Evolutionary conservation across 2,797 vertebrate species (phyloP).

Genomic region (Clarias platycephalus): DNA sequence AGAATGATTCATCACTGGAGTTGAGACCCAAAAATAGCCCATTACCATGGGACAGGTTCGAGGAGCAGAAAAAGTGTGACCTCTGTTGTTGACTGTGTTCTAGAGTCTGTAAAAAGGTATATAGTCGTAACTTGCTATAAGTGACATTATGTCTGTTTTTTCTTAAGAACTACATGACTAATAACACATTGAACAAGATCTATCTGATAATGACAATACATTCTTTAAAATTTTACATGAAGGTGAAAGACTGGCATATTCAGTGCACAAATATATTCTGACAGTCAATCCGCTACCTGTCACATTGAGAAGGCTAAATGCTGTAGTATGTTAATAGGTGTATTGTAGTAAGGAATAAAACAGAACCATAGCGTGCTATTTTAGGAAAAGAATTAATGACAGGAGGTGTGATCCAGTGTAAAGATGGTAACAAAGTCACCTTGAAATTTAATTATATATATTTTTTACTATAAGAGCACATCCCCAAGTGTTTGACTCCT

Average conservation of each 20-base stretch:
- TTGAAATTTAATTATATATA: neutral
- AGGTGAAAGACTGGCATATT: neutral
- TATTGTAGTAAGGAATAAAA: neutral
- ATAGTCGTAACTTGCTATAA: neutral
- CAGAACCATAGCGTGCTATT: neutral
- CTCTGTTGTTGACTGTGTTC: neutral
- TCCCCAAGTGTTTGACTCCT: neutral
- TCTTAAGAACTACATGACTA: neutral
- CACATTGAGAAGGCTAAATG: neutral
- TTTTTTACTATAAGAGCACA: neutral
- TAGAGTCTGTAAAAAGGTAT: neutral
- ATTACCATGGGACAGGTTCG: neutral
- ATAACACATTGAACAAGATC: neutral
- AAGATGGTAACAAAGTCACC: neutral
- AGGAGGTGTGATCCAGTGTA: neutral
- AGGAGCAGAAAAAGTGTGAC: neutral
- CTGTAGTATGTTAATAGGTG: neutral
- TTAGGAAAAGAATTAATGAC: neutral
- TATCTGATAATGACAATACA: too few relatives aligned
- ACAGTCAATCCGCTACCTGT: neutral
- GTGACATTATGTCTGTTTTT: neutral
- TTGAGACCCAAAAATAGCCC: slow-evolving; percentile 47
- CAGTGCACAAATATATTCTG: neutral
- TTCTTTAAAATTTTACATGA: neutral
- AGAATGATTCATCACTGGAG: slow-evolving; percentile 37